phyloP scores from a whole-genome alignment of 2,888 invertebrate genomes.

The Noctua janthe region DNA sequence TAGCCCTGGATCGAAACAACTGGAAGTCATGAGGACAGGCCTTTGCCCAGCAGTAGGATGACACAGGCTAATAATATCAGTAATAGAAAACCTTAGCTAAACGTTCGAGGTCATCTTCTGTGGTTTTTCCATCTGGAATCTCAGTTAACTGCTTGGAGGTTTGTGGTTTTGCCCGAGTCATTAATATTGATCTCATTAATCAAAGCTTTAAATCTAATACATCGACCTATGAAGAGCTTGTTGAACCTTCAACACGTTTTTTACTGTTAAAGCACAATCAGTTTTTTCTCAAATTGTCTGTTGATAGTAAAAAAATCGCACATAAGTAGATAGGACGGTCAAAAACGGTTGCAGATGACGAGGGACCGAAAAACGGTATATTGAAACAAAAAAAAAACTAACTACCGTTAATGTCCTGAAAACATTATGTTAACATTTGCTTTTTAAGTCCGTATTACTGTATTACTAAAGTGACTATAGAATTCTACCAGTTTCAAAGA shows the following conservation, averaged over 20 bases:
- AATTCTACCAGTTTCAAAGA: not conserved
- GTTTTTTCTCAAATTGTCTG: not conserved
- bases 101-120: not conserved
- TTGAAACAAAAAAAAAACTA: not conserved
- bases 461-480: not conserved
- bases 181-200: not conserved
- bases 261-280: slow-evolving; percentile 1
- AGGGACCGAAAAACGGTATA: not conserved
- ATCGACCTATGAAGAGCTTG: not conserved
- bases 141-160: not conserved
- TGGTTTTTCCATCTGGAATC: not conserved
- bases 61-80: too few relatives aligned
- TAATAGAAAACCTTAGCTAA: not conserved
- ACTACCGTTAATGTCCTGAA: slow-evolving; percentile 6
- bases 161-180: not conserved
- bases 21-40: too few relatives aligned
- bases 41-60: too few relatives aligned
- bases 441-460: not conserved
- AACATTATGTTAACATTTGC: not conserved
- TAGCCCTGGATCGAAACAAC: too few relatives aligned
- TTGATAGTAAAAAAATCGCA: not conserved
- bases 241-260: slow-evolving; percentile 16
- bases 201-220: not conserved
- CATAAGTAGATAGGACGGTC: not conserved
- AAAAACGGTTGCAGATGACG: not conserved